Conservation (phyloP, 2,888 invertebrate genomes). For the Drosophila macrothrix region DNA sequence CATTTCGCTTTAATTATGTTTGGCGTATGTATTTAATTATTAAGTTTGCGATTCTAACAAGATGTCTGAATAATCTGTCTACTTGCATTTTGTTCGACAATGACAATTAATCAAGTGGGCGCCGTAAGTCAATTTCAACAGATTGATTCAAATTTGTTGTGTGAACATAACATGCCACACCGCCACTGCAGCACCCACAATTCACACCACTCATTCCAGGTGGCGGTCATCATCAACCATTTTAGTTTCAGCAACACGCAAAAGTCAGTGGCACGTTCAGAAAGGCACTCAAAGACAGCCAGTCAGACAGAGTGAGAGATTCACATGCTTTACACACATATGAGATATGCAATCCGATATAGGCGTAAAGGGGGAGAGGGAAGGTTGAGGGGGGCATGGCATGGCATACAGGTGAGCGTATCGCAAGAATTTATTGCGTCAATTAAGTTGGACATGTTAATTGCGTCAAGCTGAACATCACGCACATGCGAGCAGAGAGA, state of each 20-base stretch:
- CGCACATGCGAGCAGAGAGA: slow-evolving; percentile 59
- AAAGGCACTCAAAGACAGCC: slow-evolving; percentile 46
- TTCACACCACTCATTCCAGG: slow-evolving; percentile 1
- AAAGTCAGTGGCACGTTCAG: slow-evolving; percentile 69
- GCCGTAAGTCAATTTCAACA: slow-evolving; percentile 79
- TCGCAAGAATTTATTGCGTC: slow-evolving; percentile 81
- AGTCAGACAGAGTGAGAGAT: slow-evolving; percentile 8
- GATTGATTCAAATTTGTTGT: slow-evolving; percentile 80
- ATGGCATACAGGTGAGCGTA: slow-evolving; percentile 31
- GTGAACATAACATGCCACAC: slow-evolving; percentile 58
- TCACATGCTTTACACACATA: slow-evolving; percentile 1
- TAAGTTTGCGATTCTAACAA: not conserved
- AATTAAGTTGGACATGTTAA: slow-evolving; percentile 82
- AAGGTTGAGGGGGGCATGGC: not conserved
- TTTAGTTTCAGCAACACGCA: slow-evolving; percentile 74
- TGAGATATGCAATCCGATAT: slow-evolving; percentile 18
- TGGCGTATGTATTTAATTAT: not conserved
- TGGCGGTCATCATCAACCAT: slow-evolving; percentile 41
- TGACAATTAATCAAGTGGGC: slow-evolving; percentile 75
- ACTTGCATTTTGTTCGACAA: slow-evolving; percentile 37
- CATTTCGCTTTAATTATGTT: not conserved
- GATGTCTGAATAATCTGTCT: slow-evolving; percentile 5
- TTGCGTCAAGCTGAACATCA: slow-evolving; percentile 81
- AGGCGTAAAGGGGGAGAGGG: not conserved
- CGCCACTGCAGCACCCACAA: not conserved